phyloP scores from a whole-genome alignment of 2,797 vertebrate genomes.

The Microctenopoma lineatum region DNA sequence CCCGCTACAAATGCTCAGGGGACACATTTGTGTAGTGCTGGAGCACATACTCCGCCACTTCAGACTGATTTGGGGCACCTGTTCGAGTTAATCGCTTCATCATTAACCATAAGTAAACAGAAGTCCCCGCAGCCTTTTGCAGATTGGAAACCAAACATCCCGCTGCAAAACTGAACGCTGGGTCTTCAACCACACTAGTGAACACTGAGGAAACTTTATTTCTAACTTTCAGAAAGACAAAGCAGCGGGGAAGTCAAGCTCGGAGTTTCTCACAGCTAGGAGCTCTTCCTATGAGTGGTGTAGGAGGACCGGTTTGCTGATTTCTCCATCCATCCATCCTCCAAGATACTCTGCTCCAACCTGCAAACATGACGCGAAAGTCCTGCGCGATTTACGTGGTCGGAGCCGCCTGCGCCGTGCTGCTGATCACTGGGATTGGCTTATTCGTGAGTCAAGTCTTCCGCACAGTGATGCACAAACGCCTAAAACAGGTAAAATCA shows the following conservation, averaged over 20 bases:
- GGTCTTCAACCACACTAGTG: neutral
- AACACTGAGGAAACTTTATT: neutral
- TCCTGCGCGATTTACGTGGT: constrained; percentile 72
- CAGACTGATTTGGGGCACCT: neutral
- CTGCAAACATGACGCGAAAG: constrained; percentile 73
- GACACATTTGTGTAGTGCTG: neutral
- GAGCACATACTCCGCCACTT: neutral
- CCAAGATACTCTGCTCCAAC: constrained; percentile 6
- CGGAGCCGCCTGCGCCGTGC: constrained; percentile 67
- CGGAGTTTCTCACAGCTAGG: neutral
- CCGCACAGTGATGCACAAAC: constrained; percentile 70
- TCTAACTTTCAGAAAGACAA: neutral
- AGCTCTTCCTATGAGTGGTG: neutral
- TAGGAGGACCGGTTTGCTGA: neutral
- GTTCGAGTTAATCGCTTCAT: constrained; percentile 6
- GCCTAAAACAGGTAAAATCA: constrained; percentile 77
- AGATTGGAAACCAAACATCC: neutral
- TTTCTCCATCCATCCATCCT: constrained; percentile 1
- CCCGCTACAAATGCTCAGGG: constrained; percentile 55
- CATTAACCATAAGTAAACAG: neutral
- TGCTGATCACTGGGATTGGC: constrained; percentile 71
- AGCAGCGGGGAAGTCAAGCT: neutral
- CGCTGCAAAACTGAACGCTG: neutral
- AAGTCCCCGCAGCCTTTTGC: neutral
- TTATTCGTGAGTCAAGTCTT: constrained; percentile 65